Evolutionary conservation across 1,140 invertebrate genomes (phyloP), one percentile per base, ranked within the genome.

Genomic region (Eupeodes corollae): DNA sequence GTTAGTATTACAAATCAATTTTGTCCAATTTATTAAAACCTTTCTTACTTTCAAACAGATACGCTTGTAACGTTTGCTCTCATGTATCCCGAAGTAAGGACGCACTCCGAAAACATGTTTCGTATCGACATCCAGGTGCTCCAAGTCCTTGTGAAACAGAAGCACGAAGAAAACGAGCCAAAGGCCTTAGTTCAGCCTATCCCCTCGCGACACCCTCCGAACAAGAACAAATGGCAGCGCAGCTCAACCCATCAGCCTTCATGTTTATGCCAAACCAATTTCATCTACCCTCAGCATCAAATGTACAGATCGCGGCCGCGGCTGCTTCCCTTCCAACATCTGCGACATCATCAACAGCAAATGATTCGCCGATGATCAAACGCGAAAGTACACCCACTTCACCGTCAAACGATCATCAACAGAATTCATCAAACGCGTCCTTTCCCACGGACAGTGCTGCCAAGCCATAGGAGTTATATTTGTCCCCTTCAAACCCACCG

Each of bases 11-110:
- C 8, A 33, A 13, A 9, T 9, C 13, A 33, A 33, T 33, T 9
- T 33, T 13, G 8, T 8, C 32, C 8, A 33, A 33, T 13, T 33
- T 33, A 33, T 33, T 33, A 26, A 5, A 26, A 26, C 21, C 21
- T 26, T 26, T 26, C 21, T 26, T 5, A 1, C 18, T 6, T 45
- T 15, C 11, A 14, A 31, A 11, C 21, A 70, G 75, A 19, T 79
- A 81, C 64, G 86, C 86, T 16, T 91, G 88, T 61, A 78, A 83
- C 43, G 83, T 86, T 0, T 91, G 87, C 70, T 80, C 78, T 16
- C 88, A 90, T 60, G 86, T 90, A 14, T 89, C 86, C 33, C 75
- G 87, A 47, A 88, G 86, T 42, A 74, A 88, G 51, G 88, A 91
- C 66, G 88, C 88, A 13, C 69, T 91, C 33, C 74, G 88, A 42